Conservation (phyloP, 2,113 vertebrate species). For the Sylvietta virens region DNA sequence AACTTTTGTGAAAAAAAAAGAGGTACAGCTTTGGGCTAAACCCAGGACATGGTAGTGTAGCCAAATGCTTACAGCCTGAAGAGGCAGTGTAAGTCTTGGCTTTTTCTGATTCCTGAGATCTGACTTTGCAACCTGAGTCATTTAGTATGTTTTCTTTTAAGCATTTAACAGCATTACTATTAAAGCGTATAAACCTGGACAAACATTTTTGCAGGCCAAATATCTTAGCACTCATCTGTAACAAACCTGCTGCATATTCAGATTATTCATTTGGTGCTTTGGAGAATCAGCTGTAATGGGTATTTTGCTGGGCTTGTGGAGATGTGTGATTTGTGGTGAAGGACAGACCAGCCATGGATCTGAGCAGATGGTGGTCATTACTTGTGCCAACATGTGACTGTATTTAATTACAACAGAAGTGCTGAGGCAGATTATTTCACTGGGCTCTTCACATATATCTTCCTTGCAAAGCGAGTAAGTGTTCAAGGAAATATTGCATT, state of each 20-base stretch:
- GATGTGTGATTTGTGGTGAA: not conserved
- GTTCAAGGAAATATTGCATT: not conserved
- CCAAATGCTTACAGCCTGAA: not conserved
- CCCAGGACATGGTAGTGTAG: not conserved
- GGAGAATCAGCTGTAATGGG: not conserved
- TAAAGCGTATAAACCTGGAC: not conserved
- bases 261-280: not conserved
- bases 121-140: not conserved
- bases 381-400: not conserved
- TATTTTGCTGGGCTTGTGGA: not conserved
- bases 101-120: not conserved
- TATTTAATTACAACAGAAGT: not conserved
- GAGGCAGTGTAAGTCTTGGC: not conserved
- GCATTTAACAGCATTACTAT: not conserved
- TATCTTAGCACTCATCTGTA: not conserved
- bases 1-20: not conserved
- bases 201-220: not conserved
- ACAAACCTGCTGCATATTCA: not conserved
- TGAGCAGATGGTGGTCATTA: constrained; percentile 59
- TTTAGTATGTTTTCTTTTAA: not conserved
- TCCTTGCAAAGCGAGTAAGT: not conserved
- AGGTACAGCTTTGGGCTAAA: not conserved
- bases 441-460: not conserved
- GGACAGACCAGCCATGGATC: not conserved
- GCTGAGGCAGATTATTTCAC: not conserved